Evolutionary conservation across 2,888 invertebrate species (phyloP), one percentile per base, ranked within the genome.

Genomic region (Trachelus stipa): DNA sequence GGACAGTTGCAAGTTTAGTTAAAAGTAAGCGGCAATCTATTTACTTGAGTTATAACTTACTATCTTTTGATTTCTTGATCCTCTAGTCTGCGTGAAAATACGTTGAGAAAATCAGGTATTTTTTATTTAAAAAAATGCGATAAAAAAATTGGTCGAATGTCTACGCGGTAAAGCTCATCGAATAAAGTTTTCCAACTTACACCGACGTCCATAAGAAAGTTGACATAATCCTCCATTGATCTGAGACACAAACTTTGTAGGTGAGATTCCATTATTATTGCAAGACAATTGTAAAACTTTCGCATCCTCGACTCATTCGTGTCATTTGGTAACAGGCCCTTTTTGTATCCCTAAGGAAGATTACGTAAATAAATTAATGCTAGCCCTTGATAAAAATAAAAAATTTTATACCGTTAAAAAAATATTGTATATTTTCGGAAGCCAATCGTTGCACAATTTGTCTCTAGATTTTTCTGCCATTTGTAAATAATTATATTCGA

Each of bases 231-330:
- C 75, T 94, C 92, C 86, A 98, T 93, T 6, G 98, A 98, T 85
- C 95, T 94, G 71, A 97, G 92, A 83, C 97, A 96, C 56, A 98
- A 91, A 34, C 94, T 94, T 90, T 98, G 97, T 78, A 98, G 92
- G 86, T 98, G 97, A 85, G 95, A 95, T 0, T 97, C 96, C 98
- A 98, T 98, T 69, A 98, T 93, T 37, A 96, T 95, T 0, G 96
- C 96, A 1, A 97, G 94, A 85, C 97, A 96, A 90, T 97, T 96
- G 90, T 96, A 98, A 91, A 98, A 98, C 73, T 94, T 94, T 84
- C 94, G 94, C 90, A 96, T 94, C 88, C 94, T 93, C 23, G 93
- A 93, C 31, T 93, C 93, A 82, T 95, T 94, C 74, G 94, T 92
- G 0, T 94, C 93, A 81, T 94, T 93, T 0, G 96, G 96, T 77